Base-by-base conservation (phyloP, 2,113 vertebrate species). In the Myiopsitta monachus region DNA sequence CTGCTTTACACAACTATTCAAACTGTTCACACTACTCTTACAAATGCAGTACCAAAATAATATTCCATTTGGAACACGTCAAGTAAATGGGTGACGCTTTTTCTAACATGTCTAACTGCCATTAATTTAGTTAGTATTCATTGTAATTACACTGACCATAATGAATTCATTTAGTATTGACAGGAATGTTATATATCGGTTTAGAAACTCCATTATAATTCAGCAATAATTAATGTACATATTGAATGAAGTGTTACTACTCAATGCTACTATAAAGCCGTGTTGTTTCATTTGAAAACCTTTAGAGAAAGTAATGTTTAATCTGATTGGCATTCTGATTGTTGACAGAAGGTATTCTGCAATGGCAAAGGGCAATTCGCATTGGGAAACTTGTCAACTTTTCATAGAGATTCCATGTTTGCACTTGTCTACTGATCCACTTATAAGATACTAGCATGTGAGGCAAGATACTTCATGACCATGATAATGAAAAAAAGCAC, bases 81-180 rank as follows among this genome's bases (percentile, higher is more conserved):
- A 94, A 63, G 61, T 93, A 91, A 91, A 55, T 76, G 51, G 47
- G 43, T 90, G 75, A 90, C 59, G 72, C 47, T 82, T 96, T 89
- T 92, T 96, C 80, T 91, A 93, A 83, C 91, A 15, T 82, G 82
- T 74, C 67, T 94, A 92, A 74, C 73, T 83, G 75, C 55, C 38
- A 84, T 90, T 94, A 94, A 84, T 96, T 96, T 83, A 94, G 33
- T 97, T 96, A 85, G 49, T 91, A 80, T 89, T 96, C 68, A 88
- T 52, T 94, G 93, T 96, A 83, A 92, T 96, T 94, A 82, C 63
- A 81, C 87, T 90, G 36, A 88, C 94, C 73, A 47, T 93, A 95
- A 93, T 83, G 77, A 96, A 93, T 96, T 66, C 14, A 69, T 94
- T 94, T 94, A 49, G 74, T 93, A 94, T 88, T 95, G 94, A 80